phyloP scores from a whole-genome alignment of 92 coral and sea anemone genomes.

The Galaxea fascicularis region DNA sequence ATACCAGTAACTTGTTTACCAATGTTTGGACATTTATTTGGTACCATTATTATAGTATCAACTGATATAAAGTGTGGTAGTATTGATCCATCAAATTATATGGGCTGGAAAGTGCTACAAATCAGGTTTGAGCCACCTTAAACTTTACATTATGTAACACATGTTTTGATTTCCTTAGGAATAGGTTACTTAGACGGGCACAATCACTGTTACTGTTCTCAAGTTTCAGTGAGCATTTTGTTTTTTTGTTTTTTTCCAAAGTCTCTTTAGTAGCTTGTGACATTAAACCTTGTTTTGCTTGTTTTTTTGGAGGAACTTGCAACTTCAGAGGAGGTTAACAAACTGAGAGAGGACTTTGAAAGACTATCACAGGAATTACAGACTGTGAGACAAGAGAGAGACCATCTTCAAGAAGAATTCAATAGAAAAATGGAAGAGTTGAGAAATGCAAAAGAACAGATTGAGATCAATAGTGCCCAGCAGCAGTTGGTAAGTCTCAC shows the following conservation, averaged over 20 bases:
- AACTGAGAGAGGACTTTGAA: background rate
- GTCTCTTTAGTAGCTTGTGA: background rate
- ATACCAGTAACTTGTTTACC: too few relatives aligned
- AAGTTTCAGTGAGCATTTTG: too few relatives aligned
- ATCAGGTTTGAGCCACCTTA: too few relatives aligned
- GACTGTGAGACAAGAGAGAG: conserved; percentile 27
- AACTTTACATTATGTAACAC: too few relatives aligned
- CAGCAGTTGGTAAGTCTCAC: conserved; percentile 1
- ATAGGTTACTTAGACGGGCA: too few relatives aligned
- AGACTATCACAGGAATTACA: conserved; percentile 13
- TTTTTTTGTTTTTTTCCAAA: background rate
- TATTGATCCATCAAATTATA: too few relatives aligned
- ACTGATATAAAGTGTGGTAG: too few relatives aligned
- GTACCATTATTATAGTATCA: too few relatives aligned
- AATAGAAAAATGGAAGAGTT: conserved; percentile 21
- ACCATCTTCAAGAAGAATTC: conserved; percentile 36
- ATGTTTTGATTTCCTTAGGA: too few relatives aligned
- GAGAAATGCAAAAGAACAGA: background rate
- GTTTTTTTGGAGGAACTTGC: conserved; percentile 7
- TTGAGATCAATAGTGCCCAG: conserved; percentile 7
- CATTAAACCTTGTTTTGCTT: background rate
- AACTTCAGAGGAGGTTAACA: conserved; percentile 17
- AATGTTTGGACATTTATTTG: too few relatives aligned
- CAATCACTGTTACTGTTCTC: too few relatives aligned
- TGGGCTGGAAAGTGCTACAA: too few relatives aligned